Evolutionary conservation across 2,113 vertebrate genomes (phyloP).

Genomic region (Chroicocephalus ridibundus): DNA sequence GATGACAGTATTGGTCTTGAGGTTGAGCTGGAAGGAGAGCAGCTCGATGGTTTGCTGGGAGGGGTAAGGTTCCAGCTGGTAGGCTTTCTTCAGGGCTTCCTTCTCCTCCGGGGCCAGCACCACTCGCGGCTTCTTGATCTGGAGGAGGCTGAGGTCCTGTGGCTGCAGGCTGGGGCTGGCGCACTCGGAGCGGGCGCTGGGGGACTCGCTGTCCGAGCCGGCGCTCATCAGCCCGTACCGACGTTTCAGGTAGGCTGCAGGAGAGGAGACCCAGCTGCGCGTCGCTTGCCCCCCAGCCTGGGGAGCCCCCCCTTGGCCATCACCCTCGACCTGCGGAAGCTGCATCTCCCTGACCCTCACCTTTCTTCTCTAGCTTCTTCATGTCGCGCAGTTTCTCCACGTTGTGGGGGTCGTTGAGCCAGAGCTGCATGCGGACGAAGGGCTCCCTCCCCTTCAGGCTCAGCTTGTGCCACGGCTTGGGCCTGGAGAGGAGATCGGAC

Average conservation of each 20-base stretch:
- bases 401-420: slow-evolving; percentile 96
- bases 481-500: slow-evolving; percentile 95
- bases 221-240: slow-evolving; percentile 91
- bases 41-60: slow-evolving; percentile 97
- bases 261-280: slow-evolving; percentile 26
- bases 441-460: slow-evolving; percentile 97
- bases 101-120: slow-evolving; percentile 95
- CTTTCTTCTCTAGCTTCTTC: slow-evolving; percentile 99
- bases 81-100: slow-evolving; percentile 91
- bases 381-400: slow-evolving; percentile 94
- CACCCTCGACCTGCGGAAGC: rapidly evolving
- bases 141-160: slow-evolving; percentile 86
- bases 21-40: slow-evolving; percentile 92
- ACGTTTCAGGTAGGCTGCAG: slow-evolving; percentile 91
- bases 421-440: slow-evolving; percentile 98
- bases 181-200: slow-evolving; percentile 84
- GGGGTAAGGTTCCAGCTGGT: slow-evolving; percentile 94
- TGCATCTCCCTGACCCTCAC: slow-evolving; percentile 51
- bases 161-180: slow-evolving; percentile 85
- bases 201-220: slow-evolving; percentile 92
- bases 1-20: slow-evolving; percentile 98
- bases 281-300: neutral
- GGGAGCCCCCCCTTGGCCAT: rapidly evolving
- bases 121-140: slow-evolving; percentile 93
- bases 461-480: slow-evolving; percentile 98